These are phyloP conservation scores for Tiaroga cobitis DNA, from an alignment of 2,797 vertebrate species.

Conservation along the genomic window DNA sequence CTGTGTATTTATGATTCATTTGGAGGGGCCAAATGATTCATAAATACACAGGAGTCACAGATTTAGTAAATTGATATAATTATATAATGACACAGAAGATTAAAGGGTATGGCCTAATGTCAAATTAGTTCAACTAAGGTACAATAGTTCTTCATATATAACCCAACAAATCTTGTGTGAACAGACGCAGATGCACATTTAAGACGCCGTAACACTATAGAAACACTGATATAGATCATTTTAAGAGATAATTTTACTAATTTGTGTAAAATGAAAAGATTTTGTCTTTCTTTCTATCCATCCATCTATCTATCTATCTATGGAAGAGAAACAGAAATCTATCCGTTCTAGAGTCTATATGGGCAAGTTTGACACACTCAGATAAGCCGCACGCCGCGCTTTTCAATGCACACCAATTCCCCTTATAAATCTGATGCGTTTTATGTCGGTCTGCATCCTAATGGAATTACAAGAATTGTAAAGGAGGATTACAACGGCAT, in stretches of 20 bases:
- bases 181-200: not conserved
- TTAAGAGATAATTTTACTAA: not conserved
- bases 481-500: constrained; percentile 20
- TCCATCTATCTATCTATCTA: not conserved
- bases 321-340: not conserved
- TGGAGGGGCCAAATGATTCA: not conserved
- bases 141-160: not conserved
- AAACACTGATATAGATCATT: not conserved
- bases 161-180: not conserved
- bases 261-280: not conserved
- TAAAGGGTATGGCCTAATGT: not conserved
- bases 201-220: not conserved
- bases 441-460: constrained; percentile 14
- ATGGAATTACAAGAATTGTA: constrained; percentile 35
- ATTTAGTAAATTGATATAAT: not conserved
- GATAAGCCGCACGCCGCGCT: not conserved
- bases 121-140: not conserved
- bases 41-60: not conserved
- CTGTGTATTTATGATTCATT: no score
- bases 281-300: not conserved
- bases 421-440: constrained; percentile 37
- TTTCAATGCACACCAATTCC: constrained; percentile 32
- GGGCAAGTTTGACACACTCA: not conserved
- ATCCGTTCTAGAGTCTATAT: not conserved
- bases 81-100: not conserved